A percentile compares a stretch with the other conserved stretches of the same genome.
Conservation (phyloP, 2,797 vertebrate genomes). For the Pangasius sanitwongsei region DNA sequence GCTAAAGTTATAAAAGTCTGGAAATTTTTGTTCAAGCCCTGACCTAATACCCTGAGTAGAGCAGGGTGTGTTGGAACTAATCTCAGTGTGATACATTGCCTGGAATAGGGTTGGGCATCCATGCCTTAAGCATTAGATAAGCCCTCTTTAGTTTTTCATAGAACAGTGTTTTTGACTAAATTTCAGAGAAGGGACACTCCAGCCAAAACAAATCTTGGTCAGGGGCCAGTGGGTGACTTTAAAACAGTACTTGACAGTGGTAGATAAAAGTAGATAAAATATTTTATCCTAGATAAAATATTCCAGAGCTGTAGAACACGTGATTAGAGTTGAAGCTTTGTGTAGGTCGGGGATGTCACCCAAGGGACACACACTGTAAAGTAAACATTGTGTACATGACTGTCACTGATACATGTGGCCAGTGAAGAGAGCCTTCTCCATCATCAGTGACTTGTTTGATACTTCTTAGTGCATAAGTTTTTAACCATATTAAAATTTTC, state of each 20-base stretch:
- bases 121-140: constrained; percentile 1
- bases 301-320: not conserved
- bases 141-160: not conserved
- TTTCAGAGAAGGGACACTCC: not conserved
- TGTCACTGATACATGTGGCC: not conserved
- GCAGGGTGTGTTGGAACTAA: constrained; percentile 1
- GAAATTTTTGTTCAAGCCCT: too few relatives aligned
- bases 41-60: too few relatives aligned
- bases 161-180: not conserved
- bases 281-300: too few relatives aligned
- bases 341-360: not conserved
- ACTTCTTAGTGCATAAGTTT: not conserved
- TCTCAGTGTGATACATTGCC: constrained; percentile 18
- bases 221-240: too few relatives aligned
- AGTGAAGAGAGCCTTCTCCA: not conserved
- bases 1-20: too few relatives aligned
- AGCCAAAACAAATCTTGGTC: not conserved
- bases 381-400: not conserved
- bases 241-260: not conserved
- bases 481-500: not conserved
- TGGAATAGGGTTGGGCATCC: not conserved
- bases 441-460: not conserved
- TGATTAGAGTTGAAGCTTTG: not conserved
- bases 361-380: not conserved
- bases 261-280: too few relatives aligned